phyloP scores from a whole-genome alignment of 2,797 vertebrate genomes.

The Syngnathus acus region DNA sequence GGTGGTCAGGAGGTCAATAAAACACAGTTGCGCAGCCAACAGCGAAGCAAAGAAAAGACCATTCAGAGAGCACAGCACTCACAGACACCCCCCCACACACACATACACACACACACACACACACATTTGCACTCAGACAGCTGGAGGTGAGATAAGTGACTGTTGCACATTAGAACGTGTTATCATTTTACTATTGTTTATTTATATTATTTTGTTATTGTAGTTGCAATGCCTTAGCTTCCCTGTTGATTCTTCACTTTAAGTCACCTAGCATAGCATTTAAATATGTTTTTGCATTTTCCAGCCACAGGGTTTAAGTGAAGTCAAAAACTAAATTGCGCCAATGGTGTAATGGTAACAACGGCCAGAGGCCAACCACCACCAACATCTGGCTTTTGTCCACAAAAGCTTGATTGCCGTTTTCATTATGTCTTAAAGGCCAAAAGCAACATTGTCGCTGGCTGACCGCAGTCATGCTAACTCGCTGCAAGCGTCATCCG shows the following conservation, averaged over 20 bases:
- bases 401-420: background rate
- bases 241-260: too few relatives aligned
- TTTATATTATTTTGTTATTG: too few relatives aligned
- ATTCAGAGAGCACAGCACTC: constrained; percentile 21
- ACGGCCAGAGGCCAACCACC: background rate
- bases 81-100: background rate
- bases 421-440: background rate
- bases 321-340: background rate
- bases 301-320: background rate
- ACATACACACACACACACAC: constrained; percentile 25
- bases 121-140: constrained; percentile 28
- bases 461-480: background rate
- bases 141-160: constrained; percentile 25
- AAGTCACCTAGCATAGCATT: too few relatives aligned
- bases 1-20: constrained; percentile 29
- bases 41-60: constrained; percentile 27
- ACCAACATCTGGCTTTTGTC: background rate
- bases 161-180: constrained; percentile 6
- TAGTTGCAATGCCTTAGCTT: too few relatives aligned
- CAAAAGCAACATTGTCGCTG: background rate
- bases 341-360: too few relatives aligned
- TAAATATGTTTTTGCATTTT: background rate
- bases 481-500: background rate
- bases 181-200: too few relatives aligned
- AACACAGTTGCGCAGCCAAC: constrained; percentile 12